These are phyloP conservation scores for Diorhabda sublineata DNA, from an alignment of 1,140 invertebrate genomes.

Conservation along the genomic window DNA sequence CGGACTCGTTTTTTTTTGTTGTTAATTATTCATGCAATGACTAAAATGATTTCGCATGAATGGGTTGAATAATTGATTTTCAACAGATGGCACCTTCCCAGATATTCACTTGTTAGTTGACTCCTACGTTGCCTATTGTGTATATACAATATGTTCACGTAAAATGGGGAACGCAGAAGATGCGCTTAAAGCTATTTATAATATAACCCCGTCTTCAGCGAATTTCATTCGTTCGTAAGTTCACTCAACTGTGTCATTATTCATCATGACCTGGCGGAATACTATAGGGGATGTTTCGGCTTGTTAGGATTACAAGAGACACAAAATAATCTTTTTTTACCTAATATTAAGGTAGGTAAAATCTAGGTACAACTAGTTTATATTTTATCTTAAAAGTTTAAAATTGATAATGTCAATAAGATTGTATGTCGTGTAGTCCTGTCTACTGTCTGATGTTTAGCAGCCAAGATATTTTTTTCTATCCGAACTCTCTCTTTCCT, in stretches of 20 bases:
- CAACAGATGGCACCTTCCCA: not conserved
- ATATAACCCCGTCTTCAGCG: not conserved
- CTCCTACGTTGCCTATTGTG: not conserved
- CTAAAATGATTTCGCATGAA: slow-evolving; percentile 1
- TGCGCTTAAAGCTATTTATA: not conserved
- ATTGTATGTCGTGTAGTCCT: too few species aligned
- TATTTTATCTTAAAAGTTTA: too few species aligned
- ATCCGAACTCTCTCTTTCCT: too few species aligned
- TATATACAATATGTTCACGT: not conserved
- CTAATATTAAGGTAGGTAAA: too few species aligned
- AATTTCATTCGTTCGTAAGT: not conserved
- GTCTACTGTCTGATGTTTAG: too few species aligned
- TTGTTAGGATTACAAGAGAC: too few species aligned
- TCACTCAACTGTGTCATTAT: not conserved
- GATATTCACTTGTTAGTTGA: not conserved
- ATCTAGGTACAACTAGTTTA: too few species aligned
- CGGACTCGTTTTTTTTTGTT: not conserved
- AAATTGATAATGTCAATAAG: too few species aligned
- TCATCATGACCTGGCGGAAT: not conserved
- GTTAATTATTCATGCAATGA: slow-evolving; percentile 1
- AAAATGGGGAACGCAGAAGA: not conserved
- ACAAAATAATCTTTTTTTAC: too few species aligned
- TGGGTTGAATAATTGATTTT: slow-evolving; percentile 2
- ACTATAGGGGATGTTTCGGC: too few species aligned
- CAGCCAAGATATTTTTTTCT: too few species aligned